These are phyloP conservation scores for Forbesichthys papilliferus DNA, from an alignment of 2,113 vertebrate species.

Conservation along the genomic window DNA sequence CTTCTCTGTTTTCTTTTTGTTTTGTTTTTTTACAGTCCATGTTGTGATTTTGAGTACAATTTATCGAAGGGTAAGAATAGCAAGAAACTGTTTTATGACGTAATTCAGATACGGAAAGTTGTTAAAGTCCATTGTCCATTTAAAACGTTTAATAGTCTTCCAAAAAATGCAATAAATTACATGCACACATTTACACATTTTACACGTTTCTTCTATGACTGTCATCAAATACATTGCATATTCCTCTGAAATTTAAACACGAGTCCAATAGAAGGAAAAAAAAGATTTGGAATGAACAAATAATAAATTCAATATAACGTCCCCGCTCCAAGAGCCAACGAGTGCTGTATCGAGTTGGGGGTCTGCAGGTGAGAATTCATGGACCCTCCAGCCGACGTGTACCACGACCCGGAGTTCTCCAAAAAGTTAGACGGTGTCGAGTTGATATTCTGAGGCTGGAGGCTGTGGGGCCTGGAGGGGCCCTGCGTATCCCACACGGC, in stretches of 20 bases:
- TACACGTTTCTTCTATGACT: slow-evolving; percentile 87
- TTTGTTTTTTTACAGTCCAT: slow-evolving; percentile 26
- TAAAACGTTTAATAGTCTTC: slow-evolving; percentile 86
- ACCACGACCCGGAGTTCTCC: slow-evolving; percentile 93
- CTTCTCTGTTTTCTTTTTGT: too few relatives aligned
- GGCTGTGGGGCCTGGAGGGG: slow-evolving; percentile 82
- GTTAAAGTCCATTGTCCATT: slow-evolving; percentile 88
- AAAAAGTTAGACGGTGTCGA: slow-evolving; percentile 88
- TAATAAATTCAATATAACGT: slow-evolving; percentile 89
- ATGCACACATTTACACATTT: slow-evolving; percentile 99
- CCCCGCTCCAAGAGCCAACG: slow-evolving; percentile 93
- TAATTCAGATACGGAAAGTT: slow-evolving; percentile 88
- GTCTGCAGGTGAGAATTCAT: slow-evolving; percentile 90
- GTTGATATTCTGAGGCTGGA: slow-evolving; percentile 87
- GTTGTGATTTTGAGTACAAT: slow-evolving; percentile 73
- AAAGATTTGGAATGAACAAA: slow-evolving; percentile 59
- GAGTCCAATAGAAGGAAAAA: slow-evolving; percentile 81
- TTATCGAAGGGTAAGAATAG: slow-evolving; percentile 37
- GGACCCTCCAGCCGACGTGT: slow-evolving; percentile 79
- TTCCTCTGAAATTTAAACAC: slow-evolving; percentile 89
- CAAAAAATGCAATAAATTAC: slow-evolving; percentile 99
- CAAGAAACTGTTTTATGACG: slow-evolving; percentile 80
- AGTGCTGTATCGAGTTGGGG: slow-evolving; percentile 92
- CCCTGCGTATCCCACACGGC: slow-evolving; percentile 98
- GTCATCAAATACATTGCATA: slow-evolving; percentile 88